Conservation (phyloP, 35 echinoderm and acorn worm species). For the Lytechinus pictus region DNA sequence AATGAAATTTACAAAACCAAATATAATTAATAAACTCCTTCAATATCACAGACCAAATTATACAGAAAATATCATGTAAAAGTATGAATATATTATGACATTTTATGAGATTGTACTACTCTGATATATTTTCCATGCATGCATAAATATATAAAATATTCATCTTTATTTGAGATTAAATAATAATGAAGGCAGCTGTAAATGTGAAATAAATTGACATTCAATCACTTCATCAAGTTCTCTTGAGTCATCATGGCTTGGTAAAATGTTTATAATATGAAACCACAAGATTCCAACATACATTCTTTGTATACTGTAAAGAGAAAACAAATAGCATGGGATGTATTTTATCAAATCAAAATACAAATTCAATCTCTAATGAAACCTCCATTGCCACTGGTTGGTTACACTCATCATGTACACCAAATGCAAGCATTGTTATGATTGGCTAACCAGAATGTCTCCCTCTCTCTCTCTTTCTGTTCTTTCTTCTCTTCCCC, state of each 20-base stretch:
- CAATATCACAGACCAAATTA: not conserved
- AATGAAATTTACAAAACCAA: not conserved
- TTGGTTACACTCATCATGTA: not conserved
- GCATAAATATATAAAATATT: slow-evolving; percentile 21
- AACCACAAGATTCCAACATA: no score
- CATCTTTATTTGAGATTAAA: not conserved
- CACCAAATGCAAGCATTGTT: not conserved
- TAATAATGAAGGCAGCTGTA: not conserved
- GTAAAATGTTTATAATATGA: no score
- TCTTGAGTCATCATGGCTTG: no score
- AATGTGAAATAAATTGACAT: not conserved
- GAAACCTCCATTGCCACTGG: no score
- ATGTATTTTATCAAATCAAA: not conserved
- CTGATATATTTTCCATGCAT: not conserved
- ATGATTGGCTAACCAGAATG: not conserved
- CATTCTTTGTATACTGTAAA: no score
- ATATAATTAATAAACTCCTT: not conserved
- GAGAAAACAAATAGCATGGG: no score
- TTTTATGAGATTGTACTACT: not conserved
- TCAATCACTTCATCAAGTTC: not conserved
- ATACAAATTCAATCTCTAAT: not conserved
- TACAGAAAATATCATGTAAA: not conserved
- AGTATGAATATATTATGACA: not conserved
- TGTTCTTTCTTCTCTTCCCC: no score
- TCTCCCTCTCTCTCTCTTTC: not conserved